These are phyloP conservation scores for Taenioides sp. DNA, from an alignment of 2,797 vertebrate genomes.

Conservation along the genomic window DNA sequence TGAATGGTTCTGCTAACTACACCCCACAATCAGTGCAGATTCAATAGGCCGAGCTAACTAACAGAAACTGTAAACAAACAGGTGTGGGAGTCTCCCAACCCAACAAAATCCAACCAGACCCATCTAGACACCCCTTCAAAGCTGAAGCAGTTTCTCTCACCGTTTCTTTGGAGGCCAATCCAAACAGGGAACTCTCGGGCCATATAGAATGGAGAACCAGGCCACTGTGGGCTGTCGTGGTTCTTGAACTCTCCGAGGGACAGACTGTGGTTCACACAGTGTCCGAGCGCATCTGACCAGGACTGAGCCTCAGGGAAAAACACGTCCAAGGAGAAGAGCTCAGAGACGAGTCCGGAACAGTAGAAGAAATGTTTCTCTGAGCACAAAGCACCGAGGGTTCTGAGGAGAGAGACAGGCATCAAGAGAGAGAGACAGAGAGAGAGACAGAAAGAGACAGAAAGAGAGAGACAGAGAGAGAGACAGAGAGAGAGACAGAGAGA, in stretches of 20 bases:
- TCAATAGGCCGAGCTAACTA: no score
- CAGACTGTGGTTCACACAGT: background rate
- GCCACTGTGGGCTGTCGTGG: background rate
- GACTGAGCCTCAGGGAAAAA: background rate
- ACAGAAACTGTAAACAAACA: no score
- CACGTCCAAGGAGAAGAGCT: no score
- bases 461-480: no score
- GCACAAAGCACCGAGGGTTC: background rate
- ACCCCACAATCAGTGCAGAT: no score
- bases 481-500: no score
- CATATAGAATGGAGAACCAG: background rate
- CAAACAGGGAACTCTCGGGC: background rate
- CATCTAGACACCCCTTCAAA: background rate
- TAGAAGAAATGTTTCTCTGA: background rate
- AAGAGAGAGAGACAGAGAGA: no score
- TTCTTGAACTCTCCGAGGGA: background rate
- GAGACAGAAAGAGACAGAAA: no score
- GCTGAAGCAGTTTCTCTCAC: background rate
- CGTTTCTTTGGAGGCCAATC: background rate
- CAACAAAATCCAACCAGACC: background rate
- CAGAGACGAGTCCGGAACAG: background rate
- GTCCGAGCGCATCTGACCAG: background rate
- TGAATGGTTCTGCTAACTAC: no score
- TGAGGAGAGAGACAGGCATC: background rate
- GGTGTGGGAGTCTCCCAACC: no score